Conservation (phyloP, 2,888 invertebrate genomes). For the Deroplatys truncata region DNA sequence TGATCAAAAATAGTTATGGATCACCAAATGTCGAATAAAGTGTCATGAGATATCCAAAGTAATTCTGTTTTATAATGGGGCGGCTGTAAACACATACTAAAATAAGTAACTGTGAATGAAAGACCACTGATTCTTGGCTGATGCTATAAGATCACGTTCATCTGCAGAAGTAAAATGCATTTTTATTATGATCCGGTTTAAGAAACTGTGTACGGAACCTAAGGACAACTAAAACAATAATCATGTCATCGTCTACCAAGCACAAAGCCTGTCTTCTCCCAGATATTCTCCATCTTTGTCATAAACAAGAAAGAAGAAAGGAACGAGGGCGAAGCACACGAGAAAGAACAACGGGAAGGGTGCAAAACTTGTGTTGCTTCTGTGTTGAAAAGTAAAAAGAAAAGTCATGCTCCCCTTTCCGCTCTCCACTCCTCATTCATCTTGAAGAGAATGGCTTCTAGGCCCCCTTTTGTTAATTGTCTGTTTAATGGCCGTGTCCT, state of each 20-base stretch:
- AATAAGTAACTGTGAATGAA: no score
- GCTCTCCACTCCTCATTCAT: neutral
- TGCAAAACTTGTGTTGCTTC: neutral
- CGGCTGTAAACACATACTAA: no score
- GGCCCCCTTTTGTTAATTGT: constrained; percentile 13
- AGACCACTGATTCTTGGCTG: no score
- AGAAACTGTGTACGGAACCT: neutral
- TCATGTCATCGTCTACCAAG: neutral
- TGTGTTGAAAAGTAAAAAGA: neutral
- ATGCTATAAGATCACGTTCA: no score
- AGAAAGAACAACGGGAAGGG: neutral
- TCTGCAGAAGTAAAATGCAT: neutral
- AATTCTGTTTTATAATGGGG: no score
- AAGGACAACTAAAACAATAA: neutral
- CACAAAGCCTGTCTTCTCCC: neutral
- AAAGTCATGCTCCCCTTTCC: neutral
- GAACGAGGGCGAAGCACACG: neutral
- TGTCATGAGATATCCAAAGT: no score
- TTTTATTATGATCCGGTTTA: neutral
- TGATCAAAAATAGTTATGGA: no score
- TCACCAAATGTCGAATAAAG: no score
- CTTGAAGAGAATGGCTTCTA: neutral
- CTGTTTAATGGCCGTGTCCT: constrained; percentile 11
- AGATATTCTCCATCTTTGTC: neutral
- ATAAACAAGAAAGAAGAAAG: neutral